Evolutionary conservation across 2,113 vertebrate species (phyloP), one percentile per base, ranked within the genome.

Genomic region (Aegithalos caudatus): DNA sequence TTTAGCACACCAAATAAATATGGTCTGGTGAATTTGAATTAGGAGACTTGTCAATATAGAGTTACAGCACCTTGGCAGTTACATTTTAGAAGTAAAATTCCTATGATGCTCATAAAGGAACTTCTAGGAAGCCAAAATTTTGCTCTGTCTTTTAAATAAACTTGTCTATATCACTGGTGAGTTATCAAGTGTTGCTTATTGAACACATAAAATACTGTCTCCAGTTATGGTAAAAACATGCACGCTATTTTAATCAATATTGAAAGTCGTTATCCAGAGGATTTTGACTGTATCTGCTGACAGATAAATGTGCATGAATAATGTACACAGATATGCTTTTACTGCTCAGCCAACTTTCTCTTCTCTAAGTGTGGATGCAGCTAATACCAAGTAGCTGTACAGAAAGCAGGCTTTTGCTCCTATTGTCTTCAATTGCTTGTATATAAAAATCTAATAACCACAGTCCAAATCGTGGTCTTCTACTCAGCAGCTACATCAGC

Each of bases 301-400:
- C 88, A 86, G 82, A 67, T 60, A 86, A 90, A 90, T 65, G 83
- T 73, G 50, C 64, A 86, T 92, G 57, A 95, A 90, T 96, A 92
- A 97, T 94, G 88, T 66, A 94, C 69, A 86, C 40, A 72, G 50
- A 56, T 85, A 81, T 3, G 19, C 53, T 89, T 71, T 72, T 60
- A 53, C 61, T 90, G 73, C 47, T 90, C 56, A 60, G 50, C 84
- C 61, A 87, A 17, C 77, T 47, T 93, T 57, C 51, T 90, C 24
- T 69, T 88, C 79, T 72, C 7, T 57, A 80, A 76, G 72, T 58
- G 12, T 21, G 72, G 67, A 38, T 40, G 45, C 27, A 40, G 14
- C 53, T 67, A 72, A 45, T 47, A 51, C 11, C 29, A 85, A 81
- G 23, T 37, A 51, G 71, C n/a, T 64, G 40, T n/a, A 45, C n/a